phyloP scores from a whole-genome alignment of 2,113 vertebrate genomes.

The Riparia riparia region DNA sequence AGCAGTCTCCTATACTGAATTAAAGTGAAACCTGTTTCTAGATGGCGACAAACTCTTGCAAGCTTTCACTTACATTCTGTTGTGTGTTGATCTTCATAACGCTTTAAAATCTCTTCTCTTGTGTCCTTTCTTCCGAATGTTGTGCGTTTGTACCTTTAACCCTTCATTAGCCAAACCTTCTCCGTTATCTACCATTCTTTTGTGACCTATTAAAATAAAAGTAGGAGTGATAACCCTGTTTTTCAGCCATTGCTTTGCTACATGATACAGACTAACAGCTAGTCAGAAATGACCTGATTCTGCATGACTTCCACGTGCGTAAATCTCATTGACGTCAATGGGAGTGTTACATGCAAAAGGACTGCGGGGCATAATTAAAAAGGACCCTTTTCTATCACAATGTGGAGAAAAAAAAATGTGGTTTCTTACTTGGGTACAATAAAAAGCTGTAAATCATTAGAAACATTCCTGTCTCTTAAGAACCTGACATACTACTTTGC shows the following conservation, averaged over 20 bases:
- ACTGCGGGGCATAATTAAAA: conserved; percentile 44
- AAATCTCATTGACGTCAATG: conserved; percentile 51
- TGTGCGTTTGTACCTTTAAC: conserved; percentile 13
- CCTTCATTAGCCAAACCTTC: conserved; percentile 1
- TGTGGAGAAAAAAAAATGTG: not conserved
- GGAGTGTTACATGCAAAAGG: conserved; percentile 15
- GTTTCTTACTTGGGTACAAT: conserved; percentile 17
- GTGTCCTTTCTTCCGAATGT: not conserved
- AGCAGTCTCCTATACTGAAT: conserved; percentile 36
- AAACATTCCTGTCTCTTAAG: conserved; percentile 50
- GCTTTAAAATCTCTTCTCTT: not conserved
- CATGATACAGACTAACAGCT: not conserved
- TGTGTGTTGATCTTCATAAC: not conserved
- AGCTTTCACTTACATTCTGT: not conserved
- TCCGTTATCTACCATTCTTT: not conserved
- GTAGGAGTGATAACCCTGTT: not conserved
- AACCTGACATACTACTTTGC: conserved; percentile 42
- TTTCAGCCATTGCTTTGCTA: not conserved
- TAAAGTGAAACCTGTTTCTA: conserved; percentile 29
- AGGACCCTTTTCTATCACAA: conserved; percentile 52
- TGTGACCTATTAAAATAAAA: not conserved
- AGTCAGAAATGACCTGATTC: conserved; percentile 51
- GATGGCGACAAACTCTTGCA: conserved; percentile 18
- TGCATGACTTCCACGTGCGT: conserved; percentile 44
- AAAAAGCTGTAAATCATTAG: conserved; percentile 44